Base-by-base conservation (phyloP, 2,113 vertebrate genomes). In the Hydrochoerus hydrochaeris region DNA sequence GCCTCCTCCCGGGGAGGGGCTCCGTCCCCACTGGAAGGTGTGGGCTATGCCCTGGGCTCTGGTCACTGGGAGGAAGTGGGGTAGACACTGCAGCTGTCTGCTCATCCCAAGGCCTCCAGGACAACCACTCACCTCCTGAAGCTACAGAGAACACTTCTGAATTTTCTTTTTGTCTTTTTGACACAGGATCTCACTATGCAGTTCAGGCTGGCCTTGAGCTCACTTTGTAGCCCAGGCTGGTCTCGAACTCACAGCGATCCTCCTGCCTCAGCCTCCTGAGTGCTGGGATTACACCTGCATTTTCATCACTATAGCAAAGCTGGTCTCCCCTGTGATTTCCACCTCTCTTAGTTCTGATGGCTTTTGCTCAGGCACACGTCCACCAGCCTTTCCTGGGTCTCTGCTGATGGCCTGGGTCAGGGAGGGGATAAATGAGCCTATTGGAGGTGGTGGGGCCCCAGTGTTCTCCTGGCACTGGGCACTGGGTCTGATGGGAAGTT, bases 21-120 rank as follows among this genome's bases (percentile, higher is more conserved):
- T 12, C 24, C 24, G 3, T 20, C 17, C 81, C 1, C 44, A 38
- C 22, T 49, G 52, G 52, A 30, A 7, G 78, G 19, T 0, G 0
- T 52, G 52, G 22, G 2, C 54, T 28, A 30, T 46, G 58, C 63
- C 49, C 82, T 57, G 24, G 73, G 88, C 65, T 82, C 32, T 49
- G 0, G 38, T 65, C 35, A 32, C 63, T 17, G 35, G 19, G 38
- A 38, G 73, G 63, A 24, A 16, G 20, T 58, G 26, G 49, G 30
- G 7, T 41, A 17, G 54, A 35, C 57, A 8, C 44, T 73, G 44
- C 35, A 14, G 3, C 9, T 16, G 0, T 49, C 38, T 71, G 19
- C 46, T 24, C 0, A 11, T 46, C 13, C 3, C 7, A 0, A 49
- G 17, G 44, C 62, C 95, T 77, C 81, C 35, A 44, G 85, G 78